phyloP scores from a whole-genome alignment of 2,797 vertebrate genomes.

The Scolopax bukidnonensis region DNA sequence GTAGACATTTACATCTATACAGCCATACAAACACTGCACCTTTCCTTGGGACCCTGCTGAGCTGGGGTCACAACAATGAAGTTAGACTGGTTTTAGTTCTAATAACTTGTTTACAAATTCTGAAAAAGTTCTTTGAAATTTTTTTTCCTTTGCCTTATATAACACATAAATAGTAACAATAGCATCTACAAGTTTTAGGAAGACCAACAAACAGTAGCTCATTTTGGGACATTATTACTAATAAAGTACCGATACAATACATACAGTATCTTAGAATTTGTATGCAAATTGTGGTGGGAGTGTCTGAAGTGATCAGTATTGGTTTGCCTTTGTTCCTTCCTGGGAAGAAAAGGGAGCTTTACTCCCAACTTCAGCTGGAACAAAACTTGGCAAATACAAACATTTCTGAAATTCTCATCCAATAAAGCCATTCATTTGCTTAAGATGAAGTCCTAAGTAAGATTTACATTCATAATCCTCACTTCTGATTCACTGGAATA shows the following conservation, averaged over 20 bases:
- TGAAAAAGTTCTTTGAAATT: neutral
- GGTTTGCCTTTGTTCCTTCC: neutral
- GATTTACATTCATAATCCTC: neutral
- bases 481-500: neutral
- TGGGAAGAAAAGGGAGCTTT: neutral
- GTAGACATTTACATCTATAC: neutral
- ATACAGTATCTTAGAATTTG: neutral
- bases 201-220: neutral
- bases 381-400: neutral
- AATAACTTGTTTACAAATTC: neutral
- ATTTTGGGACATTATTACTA: neutral
- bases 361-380: neutral
- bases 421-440: neutral
- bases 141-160: neutral
- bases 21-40: neutral
- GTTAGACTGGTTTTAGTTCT: neutral
- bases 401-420: neutral
- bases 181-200: neutral
- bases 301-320: neutral
- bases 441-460: neutral
- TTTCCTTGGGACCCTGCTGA: neutral
- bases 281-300: neutral
- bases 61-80: neutral
- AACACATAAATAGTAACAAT: neutral
- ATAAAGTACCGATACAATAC: neutral